phyloP scores from a whole-genome alignment of 2,888 invertebrate species.

The Exephanes ischioxanthus region DNA sequence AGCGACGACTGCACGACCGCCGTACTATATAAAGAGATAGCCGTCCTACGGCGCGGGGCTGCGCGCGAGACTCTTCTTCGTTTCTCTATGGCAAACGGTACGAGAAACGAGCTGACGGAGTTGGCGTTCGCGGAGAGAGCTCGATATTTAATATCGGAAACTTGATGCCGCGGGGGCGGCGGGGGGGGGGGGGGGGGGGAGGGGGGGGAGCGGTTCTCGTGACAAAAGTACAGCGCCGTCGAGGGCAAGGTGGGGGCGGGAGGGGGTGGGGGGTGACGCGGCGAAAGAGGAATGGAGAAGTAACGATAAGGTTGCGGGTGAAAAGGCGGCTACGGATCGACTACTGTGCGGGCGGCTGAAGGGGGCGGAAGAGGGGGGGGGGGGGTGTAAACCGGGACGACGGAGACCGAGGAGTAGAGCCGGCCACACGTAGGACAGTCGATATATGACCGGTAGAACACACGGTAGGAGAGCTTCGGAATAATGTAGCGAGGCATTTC shows the following conservation, averaged over 20 bases:
- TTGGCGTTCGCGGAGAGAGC: constrained; percentile 41
- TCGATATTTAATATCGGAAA: constrained; percentile 73
- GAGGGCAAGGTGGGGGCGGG: constrained; percentile 44
- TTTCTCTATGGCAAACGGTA: constrained; percentile 3
- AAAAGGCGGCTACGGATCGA: constrained; percentile 42
- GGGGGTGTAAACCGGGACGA: background rate
- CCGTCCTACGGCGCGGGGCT: constrained; percentile 8
- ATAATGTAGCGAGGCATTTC: constrained; percentile 84
- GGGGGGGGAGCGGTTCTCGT: constrained; percentile 75
- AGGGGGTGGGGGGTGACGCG: constrained; percentile 15
- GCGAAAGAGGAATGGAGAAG: constrained; percentile 44
- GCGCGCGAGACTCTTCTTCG: constrained; percentile 29
- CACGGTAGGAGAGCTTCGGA: constrained; percentile 76
- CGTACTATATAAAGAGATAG: constrained; percentile 15
- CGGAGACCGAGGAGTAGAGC: constrained; percentile 41
- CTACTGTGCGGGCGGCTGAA: constrained; percentile 16
- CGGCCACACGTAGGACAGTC: constrained; percentile 36
- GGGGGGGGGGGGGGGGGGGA: no score
- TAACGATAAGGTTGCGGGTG: constrained; percentile 62
- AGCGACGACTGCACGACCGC: background rate
- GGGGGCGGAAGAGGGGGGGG: no score
- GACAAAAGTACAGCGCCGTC: constrained; percentile 80
- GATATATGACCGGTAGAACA: constrained; percentile 42
- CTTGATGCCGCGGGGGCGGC: constrained; percentile 48
- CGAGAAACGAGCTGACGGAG: constrained; percentile 48